These are phyloP conservation scores for Odontamblyopus rebecca DNA, from an alignment of 2,797 vertebrate species.

Conservation along the genomic window DNA sequence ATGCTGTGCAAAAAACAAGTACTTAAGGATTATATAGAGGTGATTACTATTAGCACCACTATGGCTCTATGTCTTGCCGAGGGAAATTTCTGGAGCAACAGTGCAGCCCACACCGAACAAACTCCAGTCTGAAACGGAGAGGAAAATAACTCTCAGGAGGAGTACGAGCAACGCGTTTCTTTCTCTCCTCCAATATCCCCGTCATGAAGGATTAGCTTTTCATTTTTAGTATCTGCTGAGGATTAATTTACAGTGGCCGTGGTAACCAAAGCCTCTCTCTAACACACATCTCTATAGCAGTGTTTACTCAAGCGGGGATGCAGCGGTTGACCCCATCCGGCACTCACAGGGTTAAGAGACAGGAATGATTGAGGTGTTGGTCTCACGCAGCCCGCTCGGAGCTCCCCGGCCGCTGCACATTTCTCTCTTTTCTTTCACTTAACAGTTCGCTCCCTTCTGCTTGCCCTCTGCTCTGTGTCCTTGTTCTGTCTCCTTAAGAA, in stretches of 20 bases:
- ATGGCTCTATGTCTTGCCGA: neutral
- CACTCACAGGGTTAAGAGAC: constrained; percentile 57
- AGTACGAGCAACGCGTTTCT: constrained; percentile 54
- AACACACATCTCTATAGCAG: constrained; percentile 18
- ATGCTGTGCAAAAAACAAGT: neutral
- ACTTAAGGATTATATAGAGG: neutral
- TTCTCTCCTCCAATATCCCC: constrained; percentile 42
- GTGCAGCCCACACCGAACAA: constrained; percentile 20
- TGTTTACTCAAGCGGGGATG: constrained; percentile 42
- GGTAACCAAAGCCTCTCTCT: constrained; percentile 51
- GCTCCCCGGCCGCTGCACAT: constrained; percentile 39
- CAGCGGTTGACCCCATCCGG: constrained; percentile 52
- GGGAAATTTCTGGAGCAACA: constrained; percentile 42
- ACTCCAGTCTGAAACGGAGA: constrained; percentile 31
- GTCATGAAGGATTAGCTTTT: constrained; percentile 57
- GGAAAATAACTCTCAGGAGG: constrained; percentile 44
- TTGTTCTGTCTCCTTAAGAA: constrained; percentile 21
- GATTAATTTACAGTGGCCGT: constrained; percentile 65
- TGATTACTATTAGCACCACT: neutral
- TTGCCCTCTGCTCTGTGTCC: constrained; percentile 45
- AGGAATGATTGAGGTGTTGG: constrained; percentile 71
- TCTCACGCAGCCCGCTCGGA: constrained; percentile 56
- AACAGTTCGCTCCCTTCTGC: constrained; percentile 35
- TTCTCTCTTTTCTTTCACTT: constrained; percentile 35
- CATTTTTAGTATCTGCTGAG: constrained; percentile 53